phyloP scores from a whole-genome alignment of 2,888 invertebrate genomes.

The Tolmerus cingulatus region DNA sequence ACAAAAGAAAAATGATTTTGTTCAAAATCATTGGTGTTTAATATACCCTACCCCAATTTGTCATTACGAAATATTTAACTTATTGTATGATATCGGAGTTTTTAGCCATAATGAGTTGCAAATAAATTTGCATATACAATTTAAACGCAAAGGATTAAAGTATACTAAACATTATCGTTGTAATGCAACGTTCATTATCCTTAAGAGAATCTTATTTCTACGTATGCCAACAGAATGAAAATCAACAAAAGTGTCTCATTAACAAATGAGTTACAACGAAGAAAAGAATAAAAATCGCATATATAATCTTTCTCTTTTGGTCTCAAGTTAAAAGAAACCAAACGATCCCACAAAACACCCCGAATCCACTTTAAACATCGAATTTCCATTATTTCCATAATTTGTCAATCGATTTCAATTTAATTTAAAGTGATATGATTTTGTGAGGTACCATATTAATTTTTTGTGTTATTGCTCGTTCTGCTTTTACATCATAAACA shows the following conservation, averaged over 20 bases:
- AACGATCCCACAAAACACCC: neutral
- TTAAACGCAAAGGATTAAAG: too few relatives aligned
- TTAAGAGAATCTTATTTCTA: neutral
- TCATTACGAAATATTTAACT: too few relatives aligned
- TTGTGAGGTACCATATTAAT: neutral
- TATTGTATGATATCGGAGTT: too few relatives aligned
- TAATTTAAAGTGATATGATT: neutral
- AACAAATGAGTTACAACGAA: neutral
- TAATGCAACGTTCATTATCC: too few relatives aligned
- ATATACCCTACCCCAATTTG: too few relatives aligned
- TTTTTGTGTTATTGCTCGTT: neutral
- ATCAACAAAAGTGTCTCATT: neutral
- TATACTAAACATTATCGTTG: too few relatives aligned
- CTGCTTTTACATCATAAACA: neutral
- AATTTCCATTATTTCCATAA: neutral
- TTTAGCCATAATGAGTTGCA: too few relatives aligned
- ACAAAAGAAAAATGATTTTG: too few relatives aligned
- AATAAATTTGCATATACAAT: too few relatives aligned
- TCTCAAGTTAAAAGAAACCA: neutral
- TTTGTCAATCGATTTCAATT: neutral
- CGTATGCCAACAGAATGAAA: neutral
- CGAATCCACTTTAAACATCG: neutral
- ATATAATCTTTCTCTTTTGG: too few relatives aligned
- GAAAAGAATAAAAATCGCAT: neutral
- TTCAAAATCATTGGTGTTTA: too few relatives aligned